A percentile compares a stretch with the other conserved stretches of the same genome.
Conservation (phyloP, 2,797 vertebrate genomes). For the Thunnus albacares region DNA sequence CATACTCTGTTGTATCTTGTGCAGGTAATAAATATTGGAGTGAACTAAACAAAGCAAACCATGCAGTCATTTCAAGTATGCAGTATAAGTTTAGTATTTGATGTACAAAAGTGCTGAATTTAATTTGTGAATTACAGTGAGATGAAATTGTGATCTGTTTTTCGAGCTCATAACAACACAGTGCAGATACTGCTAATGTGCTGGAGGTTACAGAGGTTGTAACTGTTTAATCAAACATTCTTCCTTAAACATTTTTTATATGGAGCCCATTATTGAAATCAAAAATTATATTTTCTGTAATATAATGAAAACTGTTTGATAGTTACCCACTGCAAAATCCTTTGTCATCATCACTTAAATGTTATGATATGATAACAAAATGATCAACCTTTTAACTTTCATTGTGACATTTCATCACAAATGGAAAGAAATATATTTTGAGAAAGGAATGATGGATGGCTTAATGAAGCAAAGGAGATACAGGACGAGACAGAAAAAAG, state of each 20-base stretch:
- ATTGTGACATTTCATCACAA: not conserved
- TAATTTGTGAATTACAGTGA: conserved; percentile 41
- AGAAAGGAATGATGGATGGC: not conserved
- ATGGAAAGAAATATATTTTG: not conserved
- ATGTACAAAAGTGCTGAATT: conserved; percentile 5
- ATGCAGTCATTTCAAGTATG: conserved; percentile 32
- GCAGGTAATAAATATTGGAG: conserved; percentile 66
- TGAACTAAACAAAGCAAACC: conserved; percentile 54
- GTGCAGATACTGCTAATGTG: not conserved
- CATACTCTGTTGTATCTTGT: conserved; percentile 23
- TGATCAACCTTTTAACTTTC: not conserved
- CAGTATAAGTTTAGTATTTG: not conserved
- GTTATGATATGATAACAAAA: too few species aligned
- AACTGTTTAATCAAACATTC: not conserved
- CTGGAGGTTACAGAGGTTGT: not conserved
- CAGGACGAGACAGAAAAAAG: not conserved
- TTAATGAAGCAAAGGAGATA: conserved; percentile 13
- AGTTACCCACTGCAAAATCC: too few species aligned
- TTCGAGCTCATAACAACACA: not conserved
- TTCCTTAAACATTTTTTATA: not conserved
- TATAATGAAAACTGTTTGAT: not conserved
- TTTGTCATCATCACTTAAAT: not conserved
- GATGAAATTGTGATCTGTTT: conserved; percentile 9
- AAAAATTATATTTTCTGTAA: not conserved
- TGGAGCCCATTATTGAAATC: not conserved